These are phyloP conservation scores for Heterochromis multidens DNA, from an alignment of 2,113 vertebrate species.

Conservation along the genomic window DNA sequence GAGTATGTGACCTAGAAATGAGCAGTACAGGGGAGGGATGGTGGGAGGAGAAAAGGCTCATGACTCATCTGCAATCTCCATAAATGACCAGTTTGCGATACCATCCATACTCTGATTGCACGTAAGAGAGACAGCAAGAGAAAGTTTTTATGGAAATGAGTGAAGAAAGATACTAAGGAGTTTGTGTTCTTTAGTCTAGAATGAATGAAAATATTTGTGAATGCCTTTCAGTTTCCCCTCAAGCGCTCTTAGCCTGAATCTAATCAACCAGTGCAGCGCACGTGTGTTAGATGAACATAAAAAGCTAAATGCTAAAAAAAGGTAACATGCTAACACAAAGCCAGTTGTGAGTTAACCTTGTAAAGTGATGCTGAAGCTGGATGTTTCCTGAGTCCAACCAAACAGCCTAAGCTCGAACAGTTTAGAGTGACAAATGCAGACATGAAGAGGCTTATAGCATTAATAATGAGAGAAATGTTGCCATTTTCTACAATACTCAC, in stretches of 20 bases:
- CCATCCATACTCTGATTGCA: not conserved
- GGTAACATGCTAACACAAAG: not conserved
- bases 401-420: not conserved
- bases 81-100: conserved; percentile 13
- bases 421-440: not conserved
- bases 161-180: not conserved
- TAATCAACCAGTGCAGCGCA: conserved; percentile 14
- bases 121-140: not conserved
- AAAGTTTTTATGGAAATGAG: not conserved
- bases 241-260: conserved; percentile 30
- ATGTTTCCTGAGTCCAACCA: too few relatives aligned
- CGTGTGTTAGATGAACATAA: not conserved
- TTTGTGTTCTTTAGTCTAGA: not conserved
- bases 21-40: not conserved
- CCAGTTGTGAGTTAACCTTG: not conserved
- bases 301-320: not conserved
- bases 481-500: not conserved
- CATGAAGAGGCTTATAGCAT: not conserved
- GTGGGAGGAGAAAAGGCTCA: not conserved
- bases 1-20: conserved; percentile 60
- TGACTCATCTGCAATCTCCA: conserved; percentile 16
- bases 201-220: not conserved
- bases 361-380: too few relatives aligned
- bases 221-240: conserved; percentile 4
- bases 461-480: not conserved